These are phyloP conservation scores for Liposcelis brunnea DNA, from an alignment of 2,888 invertebrate species.

Conservation along the genomic window DNA sequence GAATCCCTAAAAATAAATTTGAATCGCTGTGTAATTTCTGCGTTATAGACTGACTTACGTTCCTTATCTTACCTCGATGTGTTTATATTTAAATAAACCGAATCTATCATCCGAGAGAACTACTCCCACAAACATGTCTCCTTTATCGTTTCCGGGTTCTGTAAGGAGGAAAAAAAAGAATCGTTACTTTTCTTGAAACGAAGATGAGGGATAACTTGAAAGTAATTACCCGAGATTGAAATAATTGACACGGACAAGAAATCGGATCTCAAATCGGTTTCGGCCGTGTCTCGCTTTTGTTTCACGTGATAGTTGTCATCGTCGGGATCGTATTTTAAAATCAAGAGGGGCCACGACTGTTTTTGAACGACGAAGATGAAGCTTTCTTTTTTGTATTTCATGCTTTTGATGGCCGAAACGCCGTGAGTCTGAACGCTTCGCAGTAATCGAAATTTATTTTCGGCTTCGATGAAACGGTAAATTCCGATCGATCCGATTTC, in stretches of 20 bases:
- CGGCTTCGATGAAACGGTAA: too few species aligned
- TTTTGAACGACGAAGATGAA: constrained; percentile 7
- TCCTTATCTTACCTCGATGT: background rate
- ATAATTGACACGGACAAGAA: background rate
- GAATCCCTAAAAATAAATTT: background rate
- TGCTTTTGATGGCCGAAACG: background rate
- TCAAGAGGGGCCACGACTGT: background rate
- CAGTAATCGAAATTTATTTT: background rate
- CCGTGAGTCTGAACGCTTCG: background rate
- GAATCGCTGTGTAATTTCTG: background rate
- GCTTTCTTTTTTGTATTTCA: background rate
- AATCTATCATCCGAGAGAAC: background rate
- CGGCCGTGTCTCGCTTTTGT: background rate
- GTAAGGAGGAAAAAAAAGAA: background rate
- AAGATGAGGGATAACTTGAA: too few species aligned
- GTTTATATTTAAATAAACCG: background rate
- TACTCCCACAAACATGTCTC: background rate
- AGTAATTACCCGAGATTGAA: background rate
- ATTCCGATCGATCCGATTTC: too few species aligned
- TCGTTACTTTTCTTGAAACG: too few species aligned
- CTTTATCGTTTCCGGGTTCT: background rate
- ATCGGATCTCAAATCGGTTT: background rate
- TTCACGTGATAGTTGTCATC: background rate
- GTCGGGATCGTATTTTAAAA: background rate
- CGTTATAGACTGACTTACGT: too few species aligned